Evolutionary conservation across 35 echinoderm and acorn worm genomes (phyloP).

Genomic region (Heliocidaris erythrogramma): DNA sequence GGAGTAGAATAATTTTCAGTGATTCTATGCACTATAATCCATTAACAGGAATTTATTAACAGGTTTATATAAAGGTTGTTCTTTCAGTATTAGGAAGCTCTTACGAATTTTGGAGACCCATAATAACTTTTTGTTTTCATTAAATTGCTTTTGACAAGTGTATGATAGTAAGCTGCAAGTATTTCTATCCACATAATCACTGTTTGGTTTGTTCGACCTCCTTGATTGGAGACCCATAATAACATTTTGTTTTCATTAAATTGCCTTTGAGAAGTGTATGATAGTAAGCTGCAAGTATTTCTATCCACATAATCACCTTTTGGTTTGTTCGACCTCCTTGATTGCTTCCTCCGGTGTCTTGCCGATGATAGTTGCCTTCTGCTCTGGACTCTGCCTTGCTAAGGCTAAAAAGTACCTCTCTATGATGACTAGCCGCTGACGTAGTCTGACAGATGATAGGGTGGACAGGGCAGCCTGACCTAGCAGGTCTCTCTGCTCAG

Average conservation of each 20-base stretch:
- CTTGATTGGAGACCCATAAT: background rate
- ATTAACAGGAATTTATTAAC: too few species aligned
- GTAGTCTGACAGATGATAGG: constrained; percentile 79
- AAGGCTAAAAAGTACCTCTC: constrained; percentile 93
- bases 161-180: background rate
- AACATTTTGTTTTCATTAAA: too few species aligned
- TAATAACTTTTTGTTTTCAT: too few species aligned
- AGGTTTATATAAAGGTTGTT: too few species aligned
- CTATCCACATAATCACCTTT: constrained; percentile 11
- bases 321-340: constrained; percentile 35
- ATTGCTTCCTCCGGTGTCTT: constrained; percentile 43
- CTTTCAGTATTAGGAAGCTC: too few species aligned
- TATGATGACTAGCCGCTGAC: constrained; percentile 82
- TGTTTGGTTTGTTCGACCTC: constrained; percentile 29
- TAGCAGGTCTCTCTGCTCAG: constrained; percentile 74
- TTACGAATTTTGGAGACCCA: too few species aligned
- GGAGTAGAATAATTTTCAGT: too few species aligned
- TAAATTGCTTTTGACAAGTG: too few species aligned
- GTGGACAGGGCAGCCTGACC: constrained; percentile 84
- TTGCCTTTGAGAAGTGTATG: too few species aligned
- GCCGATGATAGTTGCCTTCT: constrained; percentile 62
- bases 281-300: background rate
- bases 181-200: background rate
- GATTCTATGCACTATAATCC: too few species aligned
- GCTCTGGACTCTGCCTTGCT: constrained; percentile 82